Evolutionary conservation across 92 coral and sea anemone genomes (phyloP).

Genomic region (Phenganax stokvisi): DNA sequence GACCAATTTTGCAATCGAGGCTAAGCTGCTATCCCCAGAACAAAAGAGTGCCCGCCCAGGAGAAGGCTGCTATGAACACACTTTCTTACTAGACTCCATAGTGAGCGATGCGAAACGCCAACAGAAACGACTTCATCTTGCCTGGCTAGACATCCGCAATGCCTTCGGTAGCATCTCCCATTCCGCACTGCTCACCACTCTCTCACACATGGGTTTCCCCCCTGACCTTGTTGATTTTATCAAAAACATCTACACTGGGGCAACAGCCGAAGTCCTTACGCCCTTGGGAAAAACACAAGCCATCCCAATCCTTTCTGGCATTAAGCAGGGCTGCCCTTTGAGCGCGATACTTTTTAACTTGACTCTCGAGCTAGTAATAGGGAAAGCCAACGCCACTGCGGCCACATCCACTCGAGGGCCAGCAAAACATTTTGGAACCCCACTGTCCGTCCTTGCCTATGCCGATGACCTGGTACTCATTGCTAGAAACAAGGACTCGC

Average conservation of each 20-base stretch:
- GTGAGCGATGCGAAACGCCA: neutral
- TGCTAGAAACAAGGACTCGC: too few relatives aligned
- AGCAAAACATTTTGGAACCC: neutral
- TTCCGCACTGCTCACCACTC: too few relatives aligned
- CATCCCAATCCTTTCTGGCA: too few relatives aligned
- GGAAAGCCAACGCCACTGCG: neutral
- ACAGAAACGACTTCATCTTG: neutral
- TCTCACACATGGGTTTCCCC: too few relatives aligned
- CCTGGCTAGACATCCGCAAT: too few relatives aligned
- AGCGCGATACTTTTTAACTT: conserved; percentile 28
- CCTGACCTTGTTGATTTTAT: neutral
- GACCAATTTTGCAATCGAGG: too few relatives aligned
- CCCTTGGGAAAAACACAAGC: neutral
- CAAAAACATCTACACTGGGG: neutral
- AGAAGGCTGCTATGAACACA: conserved; percentile 8
- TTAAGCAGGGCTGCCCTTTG: conserved; percentile 10
- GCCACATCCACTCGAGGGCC: neutral
- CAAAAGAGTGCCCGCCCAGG: too few relatives aligned
- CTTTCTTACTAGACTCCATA: neutral
- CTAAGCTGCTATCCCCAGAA: too few relatives aligned
- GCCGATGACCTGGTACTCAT: neutral
- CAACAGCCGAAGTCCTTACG: conserved; percentile 1
- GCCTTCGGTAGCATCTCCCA: too few relatives aligned
- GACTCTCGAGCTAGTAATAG: conserved; percentile 8
- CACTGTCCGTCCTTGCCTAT: neutral